phyloP scores from a whole-genome alignment of 92 coral and sea anemone genomes.

The Palythoa heliodiscus region DNA sequence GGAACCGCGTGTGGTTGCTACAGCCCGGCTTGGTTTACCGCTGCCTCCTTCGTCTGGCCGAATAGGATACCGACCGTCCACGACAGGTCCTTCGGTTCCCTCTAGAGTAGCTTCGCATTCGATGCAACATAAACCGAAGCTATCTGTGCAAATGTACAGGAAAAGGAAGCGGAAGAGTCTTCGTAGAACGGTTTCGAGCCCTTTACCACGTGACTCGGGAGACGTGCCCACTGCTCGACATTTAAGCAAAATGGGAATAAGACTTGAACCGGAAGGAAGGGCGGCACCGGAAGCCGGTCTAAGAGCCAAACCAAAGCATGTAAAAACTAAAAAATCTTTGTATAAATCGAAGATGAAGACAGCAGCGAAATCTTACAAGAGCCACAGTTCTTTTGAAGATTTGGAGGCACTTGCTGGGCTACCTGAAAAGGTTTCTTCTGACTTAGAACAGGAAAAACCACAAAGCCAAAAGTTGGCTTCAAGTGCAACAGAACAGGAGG shows the following conservation, averaged over 20 bases:
- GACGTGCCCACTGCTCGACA: slow-evolving; percentile 18
- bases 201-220: slow-evolving; percentile 22
- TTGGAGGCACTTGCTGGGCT: not conserved
- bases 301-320: slow-evolving; percentile 16
- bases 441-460: not conserved
- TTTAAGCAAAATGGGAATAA: not conserved
- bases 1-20: slow-evolving; percentile 72
- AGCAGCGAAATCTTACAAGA: slow-evolving; percentile 41
- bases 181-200: slow-evolving; percentile 38
- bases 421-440: not conserved
- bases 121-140: slow-evolving; percentile 22
- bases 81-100: slow-evolving; percentile 25
- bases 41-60: slow-evolving; percentile 19
- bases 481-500: slow-evolving; percentile 16
- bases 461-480: not conserved
- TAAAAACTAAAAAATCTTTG: slow-evolving; percentile 19
- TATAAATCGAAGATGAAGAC: slow-evolving; percentile 41
- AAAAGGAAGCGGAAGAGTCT: slow-evolving; percentile 24
- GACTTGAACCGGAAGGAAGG: slow-evolving; percentile 38
- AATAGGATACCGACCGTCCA: slow-evolving; percentile 30
- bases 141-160: not conserved
- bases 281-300: slow-evolving; percentile 2
- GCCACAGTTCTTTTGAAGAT: slow-evolving; percentile 12
- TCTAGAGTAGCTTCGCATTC: slow-evolving; percentile 10
- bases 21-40: slow-evolving; percentile 53